Base-by-base conservation (phyloP, 2,113 vertebrate species). In the Pristiophorus japonicus region DNA sequence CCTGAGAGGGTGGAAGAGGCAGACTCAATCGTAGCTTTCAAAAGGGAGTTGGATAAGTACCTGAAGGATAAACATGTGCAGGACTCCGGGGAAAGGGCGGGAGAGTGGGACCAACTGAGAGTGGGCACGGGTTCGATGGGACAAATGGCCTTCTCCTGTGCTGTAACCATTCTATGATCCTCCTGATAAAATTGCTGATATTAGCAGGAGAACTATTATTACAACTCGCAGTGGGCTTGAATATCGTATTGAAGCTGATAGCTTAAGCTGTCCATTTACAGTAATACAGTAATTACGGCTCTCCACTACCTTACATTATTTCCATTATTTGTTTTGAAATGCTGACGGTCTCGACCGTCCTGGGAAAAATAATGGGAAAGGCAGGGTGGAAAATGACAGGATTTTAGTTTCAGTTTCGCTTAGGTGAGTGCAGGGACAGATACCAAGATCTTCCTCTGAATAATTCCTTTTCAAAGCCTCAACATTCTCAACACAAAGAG, bases 391-490 rank as follows among this genome's bases (percentile, higher is more conserved):
- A 94, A 45, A 27, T 34, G 45, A 67, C 10, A 27, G 16, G 6
- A n/a, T 45, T 27, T 66, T 45, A 34, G 45, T 94, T 27, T 11
- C 45, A 24, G 67, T 45, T 47, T 22, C n/a, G 92, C 63, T 42
- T n/a, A 65, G 90, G 90, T 65, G 92, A 45, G 42, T 67, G 22
- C n/a, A 38, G 90, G 22, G 63, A 67, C 59, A 42, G 85, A 93
- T 38, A 62, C 20, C n/a, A 63, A 94, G 20, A 30, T 27, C 63
- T 30, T 45, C 63, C 38, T 67, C 63, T 42, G 27, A 94, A 67
- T 67, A 94, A 47, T 14, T 94, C 63, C 92, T 94, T 67, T 94
- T 94, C 10, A 94, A 45, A 67, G 63, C 8, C 62, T 66, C 92
- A 94, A 90, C 63, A 94, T 67, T 27, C 38, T 59, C n/a, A 67